These are phyloP conservation scores for Megamerina dolium DNA, from an alignment of 2,888 invertebrate genomes.

Conservation along the genomic window DNA sequence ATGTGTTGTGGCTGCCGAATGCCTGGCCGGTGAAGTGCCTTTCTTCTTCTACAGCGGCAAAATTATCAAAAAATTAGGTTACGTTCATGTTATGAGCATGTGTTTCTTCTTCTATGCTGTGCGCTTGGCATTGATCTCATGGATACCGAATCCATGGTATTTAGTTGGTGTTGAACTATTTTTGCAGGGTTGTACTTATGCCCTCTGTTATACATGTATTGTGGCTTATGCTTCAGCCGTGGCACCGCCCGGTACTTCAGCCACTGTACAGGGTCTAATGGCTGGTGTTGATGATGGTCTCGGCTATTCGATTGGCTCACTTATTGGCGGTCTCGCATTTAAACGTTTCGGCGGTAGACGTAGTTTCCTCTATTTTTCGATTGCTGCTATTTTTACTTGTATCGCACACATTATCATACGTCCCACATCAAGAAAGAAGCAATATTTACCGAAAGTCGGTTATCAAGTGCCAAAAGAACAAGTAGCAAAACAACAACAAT, in stretches of 20 bases:
- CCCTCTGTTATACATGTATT: slow-evolving; percentile 75
- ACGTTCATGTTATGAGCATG: slow-evolving; percentile 69
- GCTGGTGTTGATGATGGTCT: slow-evolving; percentile 86
- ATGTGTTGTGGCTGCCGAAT: slow-evolving; percentile 70
- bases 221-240: slow-evolving; percentile 65
- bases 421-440: slow-evolving; percentile 40
- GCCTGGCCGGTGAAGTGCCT: slow-evolving; percentile 70
- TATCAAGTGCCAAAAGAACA: slow-evolving; percentile 36
- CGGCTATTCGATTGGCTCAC: slow-evolving; percentile 70
- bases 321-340: slow-evolving; percentile 67
- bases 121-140: slow-evolving; percentile 67
- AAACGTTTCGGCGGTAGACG: slow-evolving; percentile 57
- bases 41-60: slow-evolving; percentile 68
- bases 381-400: slow-evolving; percentile 41
- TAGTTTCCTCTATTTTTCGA: slow-evolving; percentile 53
- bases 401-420: slow-evolving; percentile 43
- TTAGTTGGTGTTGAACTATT: slow-evolving; percentile 71
- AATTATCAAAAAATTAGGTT: slow-evolving; percentile 73
- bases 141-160: slow-evolving; percentile 76
- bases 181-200: slow-evolving; percentile 83
- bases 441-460: slow-evolving; percentile 38
- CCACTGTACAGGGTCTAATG: slow-evolving; percentile 78
- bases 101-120: slow-evolving; percentile 72
- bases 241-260: slow-evolving; percentile 68
- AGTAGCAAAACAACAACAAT: no score